Conservation (phyloP, 2,113 vertebrate species). For the Lophotis ruficrista region DNA sequence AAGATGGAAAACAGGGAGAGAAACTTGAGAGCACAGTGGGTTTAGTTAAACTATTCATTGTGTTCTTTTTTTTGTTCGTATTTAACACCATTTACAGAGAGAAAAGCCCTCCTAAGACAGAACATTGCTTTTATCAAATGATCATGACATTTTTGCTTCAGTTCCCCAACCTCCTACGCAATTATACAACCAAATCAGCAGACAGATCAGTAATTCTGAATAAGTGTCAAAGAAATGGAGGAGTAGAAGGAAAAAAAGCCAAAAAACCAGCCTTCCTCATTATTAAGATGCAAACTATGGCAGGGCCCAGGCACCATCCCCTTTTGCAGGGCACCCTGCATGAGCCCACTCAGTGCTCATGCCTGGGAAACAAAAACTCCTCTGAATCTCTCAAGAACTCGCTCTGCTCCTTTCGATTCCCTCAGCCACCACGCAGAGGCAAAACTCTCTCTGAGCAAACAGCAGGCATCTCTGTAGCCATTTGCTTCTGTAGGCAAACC, state of each 20-base stretch:
- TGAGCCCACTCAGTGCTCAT: neutral
- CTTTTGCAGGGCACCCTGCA: neutral
- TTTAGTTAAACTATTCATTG: neutral
- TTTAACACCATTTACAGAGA: neutral
- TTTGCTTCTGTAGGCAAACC: constrained; percentile 56
- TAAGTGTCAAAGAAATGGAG: neutral
- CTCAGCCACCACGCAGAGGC: constrained; percentile 48
- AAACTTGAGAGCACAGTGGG: neutral
- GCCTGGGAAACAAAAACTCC: neutral
- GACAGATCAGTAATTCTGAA: neutral
- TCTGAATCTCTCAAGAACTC: neutral
- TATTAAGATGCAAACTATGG: neutral
- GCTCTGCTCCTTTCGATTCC: constrained; percentile 8
- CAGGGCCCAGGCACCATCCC: neutral
- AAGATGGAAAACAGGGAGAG: constrained; percentile 6
- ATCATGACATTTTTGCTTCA: neutral
- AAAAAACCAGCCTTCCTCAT: neutral
- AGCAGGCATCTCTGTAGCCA: neutral
- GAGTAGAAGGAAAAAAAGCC: neutral
- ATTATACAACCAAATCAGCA: neutral
- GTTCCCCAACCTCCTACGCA: neutral
- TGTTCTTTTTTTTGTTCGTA: neutral
- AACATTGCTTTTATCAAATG: neutral
- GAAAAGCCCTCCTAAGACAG: neutral
- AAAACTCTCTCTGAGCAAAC: constrained; percentile 57